A percentile compares a stretch with the other conserved stretches of the same genome.
Evolutionary conservation across 2,888 invertebrate species (phyloP).

Genomic region (Steinernema hermaphroditum): DNA sequence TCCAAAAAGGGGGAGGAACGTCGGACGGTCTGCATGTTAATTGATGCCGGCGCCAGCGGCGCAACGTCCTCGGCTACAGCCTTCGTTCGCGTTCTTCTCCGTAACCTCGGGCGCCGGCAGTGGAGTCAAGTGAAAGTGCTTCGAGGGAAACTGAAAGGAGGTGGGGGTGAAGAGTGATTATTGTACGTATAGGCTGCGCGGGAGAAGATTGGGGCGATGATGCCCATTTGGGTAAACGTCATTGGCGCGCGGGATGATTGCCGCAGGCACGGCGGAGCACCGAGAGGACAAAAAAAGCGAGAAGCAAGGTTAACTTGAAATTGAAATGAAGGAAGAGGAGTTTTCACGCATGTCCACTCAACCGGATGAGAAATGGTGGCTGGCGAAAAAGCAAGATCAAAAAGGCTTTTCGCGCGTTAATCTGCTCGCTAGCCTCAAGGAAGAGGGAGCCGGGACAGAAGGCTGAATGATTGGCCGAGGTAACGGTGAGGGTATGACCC

Average conservation of each 20-base stretch:
- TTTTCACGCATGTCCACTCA: too few species aligned
- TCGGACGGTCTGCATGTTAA: not conserved
- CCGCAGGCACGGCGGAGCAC: slow-evolving; percentile 13
- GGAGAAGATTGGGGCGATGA: slow-evolving; percentile 19
- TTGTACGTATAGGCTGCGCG: not conserved
- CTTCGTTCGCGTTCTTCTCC: not conserved
- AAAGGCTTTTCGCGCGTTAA: too few species aligned
- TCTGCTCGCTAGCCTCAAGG: too few species aligned
- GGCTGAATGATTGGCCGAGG: slow-evolving; percentile 20
- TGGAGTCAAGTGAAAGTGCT: slow-evolving; percentile 19
- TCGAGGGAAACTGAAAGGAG: slow-evolving; percentile 2
- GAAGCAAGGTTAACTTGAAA: slow-evolving; percentile 17
- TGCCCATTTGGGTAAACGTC: slow-evolving; percentile 28
- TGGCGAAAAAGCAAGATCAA: too few species aligned
- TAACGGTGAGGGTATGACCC: slow-evolving; percentile 29
- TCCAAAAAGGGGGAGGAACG: not conserved
- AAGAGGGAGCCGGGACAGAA: not conserved
- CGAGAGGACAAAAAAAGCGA: slow-evolving; percentile 9
- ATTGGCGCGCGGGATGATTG: slow-evolving; percentile 15
- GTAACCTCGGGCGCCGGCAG: not conserved
- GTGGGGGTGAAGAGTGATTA: slow-evolving; percentile 20
- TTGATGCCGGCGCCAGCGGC: slow-evolving; percentile 28
- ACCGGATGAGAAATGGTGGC: too few species aligned
- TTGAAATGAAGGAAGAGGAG: not conserved
- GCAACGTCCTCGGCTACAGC: slow-evolving; percentile 18